Conservation (phyloP, 2,113 vertebrate species). For the Acrocephalus arundinaceus region DNA sequence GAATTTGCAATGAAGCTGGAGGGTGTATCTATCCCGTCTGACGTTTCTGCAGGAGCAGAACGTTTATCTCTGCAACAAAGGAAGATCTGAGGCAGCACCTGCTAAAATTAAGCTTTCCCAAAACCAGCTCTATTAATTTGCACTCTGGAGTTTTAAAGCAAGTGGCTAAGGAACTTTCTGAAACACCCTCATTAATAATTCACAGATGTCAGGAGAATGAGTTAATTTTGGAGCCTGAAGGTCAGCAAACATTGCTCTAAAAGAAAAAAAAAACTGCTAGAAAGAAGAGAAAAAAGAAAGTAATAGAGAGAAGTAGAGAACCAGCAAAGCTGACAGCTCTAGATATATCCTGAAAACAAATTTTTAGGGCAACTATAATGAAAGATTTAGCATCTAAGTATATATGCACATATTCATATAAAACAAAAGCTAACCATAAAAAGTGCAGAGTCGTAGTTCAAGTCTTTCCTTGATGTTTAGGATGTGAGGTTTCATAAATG, state of each 20-base stretch:
- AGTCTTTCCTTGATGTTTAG: not conserved
- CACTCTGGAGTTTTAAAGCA: constrained; percentile 57
- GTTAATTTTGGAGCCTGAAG: constrained; percentile 59
- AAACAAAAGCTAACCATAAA: not conserved
- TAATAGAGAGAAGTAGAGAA: not conserved
- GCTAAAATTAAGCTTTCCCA: constrained; percentile 60
- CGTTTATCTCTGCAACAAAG: constrained; percentile 51
- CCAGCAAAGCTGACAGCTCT: not conserved
- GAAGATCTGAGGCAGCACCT: constrained; percentile 63
- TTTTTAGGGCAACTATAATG: not conserved
- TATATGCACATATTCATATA: not conserved
- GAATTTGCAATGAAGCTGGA: constrained; percentile 53
- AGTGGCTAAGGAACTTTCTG: constrained; percentile 56
- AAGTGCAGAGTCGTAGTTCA: not conserved
- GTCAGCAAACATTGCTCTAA: constrained; percentile 52
- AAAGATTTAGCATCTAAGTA: not conserved
- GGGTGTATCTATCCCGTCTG: constrained; percentile 47
- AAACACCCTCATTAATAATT: constrained; percentile 61
- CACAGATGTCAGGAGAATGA: constrained; percentile 40
- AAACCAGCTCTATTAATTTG: constrained; percentile 61
- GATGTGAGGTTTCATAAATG: not conserved
- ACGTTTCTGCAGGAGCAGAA: constrained; percentile 36
- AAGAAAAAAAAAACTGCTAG: not conserved
- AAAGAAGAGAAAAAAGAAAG: not conserved
- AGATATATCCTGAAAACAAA: constrained; percentile 8